These are phyloP conservation scores for Palythoa grandis DNA, from an alignment of 92 coral and sea anemone species.

Conservation along the genomic window DNA sequence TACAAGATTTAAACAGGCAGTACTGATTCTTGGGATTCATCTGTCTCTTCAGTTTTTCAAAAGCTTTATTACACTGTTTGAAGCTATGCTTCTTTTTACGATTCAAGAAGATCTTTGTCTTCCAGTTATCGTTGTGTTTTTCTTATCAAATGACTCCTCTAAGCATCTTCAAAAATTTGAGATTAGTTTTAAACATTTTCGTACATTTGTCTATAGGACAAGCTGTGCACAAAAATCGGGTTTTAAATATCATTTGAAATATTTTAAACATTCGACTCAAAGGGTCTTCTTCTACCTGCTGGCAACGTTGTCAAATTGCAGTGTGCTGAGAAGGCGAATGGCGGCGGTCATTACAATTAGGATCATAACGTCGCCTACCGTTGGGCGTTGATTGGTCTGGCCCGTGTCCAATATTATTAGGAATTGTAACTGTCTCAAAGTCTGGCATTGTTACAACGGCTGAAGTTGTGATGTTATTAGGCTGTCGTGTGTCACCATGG, in stretches of 20 bases:
- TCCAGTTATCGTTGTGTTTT: not conserved
- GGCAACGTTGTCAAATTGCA: slow-evolving; percentile 8
- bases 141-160: not conserved
- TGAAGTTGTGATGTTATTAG: slow-evolving; percentile 81
- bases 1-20: not conserved
- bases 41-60: not conserved
- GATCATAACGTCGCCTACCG: slow-evolving; percentile 67
- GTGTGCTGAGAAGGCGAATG: slow-evolving; percentile 65
- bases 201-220: not conserved
- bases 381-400: slow-evolving; percentile 48
- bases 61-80: not conserved
- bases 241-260: slow-evolving; percentile 28
- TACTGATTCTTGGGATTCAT: not conserved
- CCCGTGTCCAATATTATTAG: slow-evolving; percentile 79
- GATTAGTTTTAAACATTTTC: slow-evolving; percentile 1
- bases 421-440: slow-evolving; percentile 88
- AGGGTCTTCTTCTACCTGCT: not conserved
- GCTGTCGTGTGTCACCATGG: slow-evolving; percentile 43
- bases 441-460: slow-evolving; percentile 93
- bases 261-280: not conserved
- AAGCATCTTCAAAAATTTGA: slow-evolving; percentile 11
- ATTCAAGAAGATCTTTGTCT: not conserved
- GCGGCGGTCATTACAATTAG: slow-evolving; percentile 71
- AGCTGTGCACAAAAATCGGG: slow-evolving; percentile 12
- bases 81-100: not conserved